Evolutionary conservation across 2,113 vertebrate species (phyloP).

Genomic region (Centropristis striata): DNA sequence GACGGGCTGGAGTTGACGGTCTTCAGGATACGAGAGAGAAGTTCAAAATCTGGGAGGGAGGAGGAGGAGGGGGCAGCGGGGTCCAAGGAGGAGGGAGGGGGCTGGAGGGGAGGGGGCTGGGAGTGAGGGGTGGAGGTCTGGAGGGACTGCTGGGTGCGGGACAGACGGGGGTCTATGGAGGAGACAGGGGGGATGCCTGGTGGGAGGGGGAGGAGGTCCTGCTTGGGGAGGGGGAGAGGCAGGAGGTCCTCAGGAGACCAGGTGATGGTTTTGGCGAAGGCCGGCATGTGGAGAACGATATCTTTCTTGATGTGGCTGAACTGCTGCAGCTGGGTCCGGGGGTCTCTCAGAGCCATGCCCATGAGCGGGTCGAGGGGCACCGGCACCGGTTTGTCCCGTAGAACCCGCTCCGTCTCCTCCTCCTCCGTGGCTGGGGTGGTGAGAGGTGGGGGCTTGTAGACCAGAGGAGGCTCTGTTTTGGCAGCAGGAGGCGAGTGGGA

Average conservation of each 20-base stretch:
- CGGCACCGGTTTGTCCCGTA: conserved; percentile 90
- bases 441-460: conserved; percentile 82
- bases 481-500: conserved; percentile 49
- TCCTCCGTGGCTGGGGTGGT: conserved; percentile 83
- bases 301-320: conserved; percentile 98
- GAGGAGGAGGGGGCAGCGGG: conserved; percentile 64
- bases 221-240: conserved; percentile 91
- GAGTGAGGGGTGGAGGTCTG: conserved; percentile 72
- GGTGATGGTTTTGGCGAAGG: conserved; percentile 89
- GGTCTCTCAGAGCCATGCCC: conserved; percentile 89
- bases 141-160: conserved; percentile 80
- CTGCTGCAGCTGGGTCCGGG: conserved; percentile 91
- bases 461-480: conserved; percentile 77
- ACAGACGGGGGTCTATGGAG: conserved; percentile 86
- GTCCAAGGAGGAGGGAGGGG: conserved; percentile 58
- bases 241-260: conserved; percentile 96
- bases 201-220: conserved; percentile 89
- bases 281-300: conserved; percentile 87
- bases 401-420: conserved; percentile 90
- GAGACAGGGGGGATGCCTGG: conserved; percentile 88
- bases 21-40: conserved; percentile 93
- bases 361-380: conserved; percentile 92
- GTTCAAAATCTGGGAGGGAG: conserved; percentile 92
- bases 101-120: conserved; percentile 36
- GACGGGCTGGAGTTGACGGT: conserved; percentile 86